Conservation (phyloP, 2,113 vertebrate genomes). For the Pseudorasbora parva region DNA sequence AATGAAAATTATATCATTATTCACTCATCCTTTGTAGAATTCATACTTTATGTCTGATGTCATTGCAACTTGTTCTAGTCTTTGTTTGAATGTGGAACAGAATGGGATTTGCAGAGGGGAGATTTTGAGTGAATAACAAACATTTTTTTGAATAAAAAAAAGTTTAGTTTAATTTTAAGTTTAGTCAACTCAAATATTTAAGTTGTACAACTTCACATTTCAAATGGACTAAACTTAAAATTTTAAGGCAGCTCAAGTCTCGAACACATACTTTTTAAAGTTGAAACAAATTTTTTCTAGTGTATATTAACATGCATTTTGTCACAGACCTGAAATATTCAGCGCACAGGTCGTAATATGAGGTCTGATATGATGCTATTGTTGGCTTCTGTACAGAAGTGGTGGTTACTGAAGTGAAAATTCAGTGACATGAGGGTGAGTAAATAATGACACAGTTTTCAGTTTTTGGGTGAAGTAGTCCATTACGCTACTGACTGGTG, state of each 20-base stretch:
- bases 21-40: not conserved
- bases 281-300: no score
- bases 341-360: not conserved
- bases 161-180: no score
- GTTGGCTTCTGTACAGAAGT: not conserved
- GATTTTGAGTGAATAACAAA: not conserved
- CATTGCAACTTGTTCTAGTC: not conserved
- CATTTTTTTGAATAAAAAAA: no score
- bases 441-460: not conserved
- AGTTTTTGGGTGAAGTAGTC: not conserved
- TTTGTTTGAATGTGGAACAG: not conserved
- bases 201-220: no score
- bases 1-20: not conserved
- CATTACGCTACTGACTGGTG: not conserved
- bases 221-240: no score
- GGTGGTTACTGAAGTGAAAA: not conserved
- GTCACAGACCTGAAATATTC: not conserved
- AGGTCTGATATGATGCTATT: not conserved
- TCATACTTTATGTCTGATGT: not conserved
- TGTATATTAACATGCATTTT: not conserved
- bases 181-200: no score
- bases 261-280: no score
- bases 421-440: not conserved
- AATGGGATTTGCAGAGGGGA: not conserved
- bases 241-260: no score